phyloP scores from a whole-genome alignment of 2,797 vertebrate species.

The Gambelia wislizenii region DNA sequence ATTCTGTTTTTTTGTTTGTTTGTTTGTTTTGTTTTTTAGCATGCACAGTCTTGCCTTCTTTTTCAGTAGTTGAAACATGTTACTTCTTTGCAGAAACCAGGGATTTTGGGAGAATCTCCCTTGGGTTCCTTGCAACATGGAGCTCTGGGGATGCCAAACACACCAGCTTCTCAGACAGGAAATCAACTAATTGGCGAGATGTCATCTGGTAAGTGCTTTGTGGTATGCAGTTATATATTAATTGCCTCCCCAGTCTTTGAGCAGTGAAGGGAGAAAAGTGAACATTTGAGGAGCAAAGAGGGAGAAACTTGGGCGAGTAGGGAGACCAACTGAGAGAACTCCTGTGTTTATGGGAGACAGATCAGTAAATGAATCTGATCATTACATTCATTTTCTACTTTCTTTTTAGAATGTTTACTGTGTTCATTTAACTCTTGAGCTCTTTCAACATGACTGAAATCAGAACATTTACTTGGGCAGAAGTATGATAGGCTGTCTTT shows the following conservation, averaged over 20 bases:
- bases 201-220: constrained; percentile 82
- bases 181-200: constrained; percentile 86
- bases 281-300: background rate
- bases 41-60: background rate
- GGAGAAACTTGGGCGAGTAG: background rate
- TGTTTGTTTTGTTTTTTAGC: too few relatives aligned
- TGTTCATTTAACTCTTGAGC: background rate
- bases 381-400: background rate
- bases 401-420: background rate
- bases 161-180: constrained; percentile 78
- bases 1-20: too few relatives aligned
- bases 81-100: constrained; percentile 81
- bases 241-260: background rate
- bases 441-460: background rate
- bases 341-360: background rate
- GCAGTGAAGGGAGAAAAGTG: background rate
- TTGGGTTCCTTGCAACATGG: constrained; percentile 76
- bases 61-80: background rate
- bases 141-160: constrained; percentile 67
- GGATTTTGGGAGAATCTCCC: constrained; percentile 89
- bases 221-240: background rate
- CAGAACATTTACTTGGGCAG: background rate
- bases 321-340: background rate
- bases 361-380: background rate
- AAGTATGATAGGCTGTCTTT: background rate